phyloP scores from a whole-genome alignment of 1,140 invertebrate species.

The Panulirus ornatus region DNA sequence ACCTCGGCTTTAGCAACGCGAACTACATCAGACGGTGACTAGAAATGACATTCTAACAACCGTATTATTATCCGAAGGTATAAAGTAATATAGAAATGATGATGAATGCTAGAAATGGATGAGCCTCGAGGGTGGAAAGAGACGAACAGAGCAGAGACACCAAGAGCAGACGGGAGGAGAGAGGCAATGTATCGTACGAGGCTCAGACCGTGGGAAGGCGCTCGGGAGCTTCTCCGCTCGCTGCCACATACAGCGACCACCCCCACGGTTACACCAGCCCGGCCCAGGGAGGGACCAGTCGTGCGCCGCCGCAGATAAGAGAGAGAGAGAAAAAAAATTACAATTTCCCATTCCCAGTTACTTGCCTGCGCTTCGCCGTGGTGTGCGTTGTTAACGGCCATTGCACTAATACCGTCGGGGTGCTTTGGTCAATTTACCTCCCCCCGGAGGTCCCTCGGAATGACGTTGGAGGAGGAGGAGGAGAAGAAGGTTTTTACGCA shows the following conservation, averaged over 20 bases:
- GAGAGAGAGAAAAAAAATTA: slow-evolving; percentile 26
- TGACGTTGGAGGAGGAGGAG: too few relatives aligned
- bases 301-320: slow-evolving; percentile 17
- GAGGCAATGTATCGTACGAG: slow-evolving; percentile 10
- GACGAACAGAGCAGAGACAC: background rate
- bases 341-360: background rate
- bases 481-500: background rate
- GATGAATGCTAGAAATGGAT: too few relatives aligned
- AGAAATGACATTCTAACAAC: background rate
- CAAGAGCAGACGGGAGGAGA: background rate
- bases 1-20: slow-evolving; percentile 1
- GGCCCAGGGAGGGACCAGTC: slow-evolving; percentile 15
- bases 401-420: too few relatives aligned
- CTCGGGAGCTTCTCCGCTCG: slow-evolving; percentile 46
- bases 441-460: too few relatives aligned
- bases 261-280: slow-evolving; percentile 34
- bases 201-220: slow-evolving; percentile 60
- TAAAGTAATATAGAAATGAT: background rate
- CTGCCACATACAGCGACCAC: slow-evolving; percentile 45
- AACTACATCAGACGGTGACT: background rate
- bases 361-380: too few relatives aligned
- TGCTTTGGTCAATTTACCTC: too few relatives aligned
- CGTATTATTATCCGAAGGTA: background rate
- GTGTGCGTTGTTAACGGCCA: too few relatives aligned
- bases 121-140: too few relatives aligned